phyloP scores from a whole-genome alignment of 2,797 vertebrate species.

The Nasua narica region DNA sequence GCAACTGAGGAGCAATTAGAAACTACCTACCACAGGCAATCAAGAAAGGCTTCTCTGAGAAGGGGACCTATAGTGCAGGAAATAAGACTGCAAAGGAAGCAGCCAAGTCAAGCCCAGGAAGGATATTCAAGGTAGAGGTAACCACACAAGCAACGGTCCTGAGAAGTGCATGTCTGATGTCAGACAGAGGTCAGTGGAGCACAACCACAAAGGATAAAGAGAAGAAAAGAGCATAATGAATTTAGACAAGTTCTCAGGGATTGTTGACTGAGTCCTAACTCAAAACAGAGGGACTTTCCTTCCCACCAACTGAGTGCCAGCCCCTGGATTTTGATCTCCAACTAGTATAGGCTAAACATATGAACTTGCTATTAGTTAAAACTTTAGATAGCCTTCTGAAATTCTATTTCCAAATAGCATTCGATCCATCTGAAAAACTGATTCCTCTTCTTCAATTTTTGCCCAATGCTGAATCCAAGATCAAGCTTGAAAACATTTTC shows the following conservation, averaged over 20 bases:
- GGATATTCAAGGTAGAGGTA: not conserved
- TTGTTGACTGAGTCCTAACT: not conserved
- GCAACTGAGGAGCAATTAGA: not conserved
- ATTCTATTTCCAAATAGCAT: not conserved
- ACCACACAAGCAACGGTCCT: not conserved
- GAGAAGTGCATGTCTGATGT: fast-evolving
- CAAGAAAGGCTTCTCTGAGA: not conserved
- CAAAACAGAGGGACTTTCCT: not conserved
- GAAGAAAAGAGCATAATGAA: not conserved
- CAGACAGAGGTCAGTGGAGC: not conserved
- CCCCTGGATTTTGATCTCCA: not conserved
- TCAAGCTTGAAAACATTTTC: not conserved
- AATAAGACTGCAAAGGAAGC: not conserved
- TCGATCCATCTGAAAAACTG: not conserved
- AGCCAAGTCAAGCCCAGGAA: not conserved
- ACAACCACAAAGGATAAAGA: not conserved
- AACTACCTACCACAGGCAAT: not conserved
- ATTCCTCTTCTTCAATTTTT: not conserved
- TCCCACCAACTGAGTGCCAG: not conserved
- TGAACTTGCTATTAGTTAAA: not conserved
- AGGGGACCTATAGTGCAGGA: not conserved
- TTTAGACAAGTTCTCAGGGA: not conserved
- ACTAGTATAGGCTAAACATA: not conserved
- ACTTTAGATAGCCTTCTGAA: not conserved
- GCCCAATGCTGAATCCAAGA: not conserved